Percentiles rank a stretch among this genome's conserved stretches.
These are phyloP conservation scores for Ahaetulla prasina DNA, from an alignment of 2,113 vertebrate genomes.

Conservation along the genomic window DNA sequence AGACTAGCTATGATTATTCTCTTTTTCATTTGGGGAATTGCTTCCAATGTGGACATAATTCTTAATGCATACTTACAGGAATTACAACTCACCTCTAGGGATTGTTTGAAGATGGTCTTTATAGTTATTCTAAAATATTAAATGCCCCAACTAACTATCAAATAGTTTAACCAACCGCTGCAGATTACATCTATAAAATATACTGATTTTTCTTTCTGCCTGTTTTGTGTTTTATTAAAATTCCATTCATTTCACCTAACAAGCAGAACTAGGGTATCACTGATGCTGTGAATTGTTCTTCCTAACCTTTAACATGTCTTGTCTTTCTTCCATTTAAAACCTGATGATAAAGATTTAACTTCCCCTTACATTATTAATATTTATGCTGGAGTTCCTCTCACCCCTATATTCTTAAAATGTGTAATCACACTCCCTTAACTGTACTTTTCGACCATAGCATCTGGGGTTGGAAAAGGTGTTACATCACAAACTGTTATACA, in stretches of 20 bases:
- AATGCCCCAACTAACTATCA: background rate
- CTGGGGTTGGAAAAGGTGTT: background rate
- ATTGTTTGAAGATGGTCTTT: background rate
- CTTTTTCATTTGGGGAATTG: background rate
- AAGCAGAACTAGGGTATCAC: background rate
- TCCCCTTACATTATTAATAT: background rate
- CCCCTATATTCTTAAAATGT: background rate
- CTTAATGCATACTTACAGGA: background rate
- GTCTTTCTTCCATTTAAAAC: background rate
- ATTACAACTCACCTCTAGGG: background rate
- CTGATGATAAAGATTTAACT: background rate
- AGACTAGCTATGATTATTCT: background rate
- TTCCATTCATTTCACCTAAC: background rate
- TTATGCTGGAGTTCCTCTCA: background rate
- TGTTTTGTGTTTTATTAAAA: background rate
- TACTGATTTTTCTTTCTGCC: background rate
- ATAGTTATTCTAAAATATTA: background rate
- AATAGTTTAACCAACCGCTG: background rate
- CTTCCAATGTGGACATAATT: constrained; percentile 13
- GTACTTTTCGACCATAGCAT: background rate
- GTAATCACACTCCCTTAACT: background rate
- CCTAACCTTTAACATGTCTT: background rate
- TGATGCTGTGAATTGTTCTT: background rate
- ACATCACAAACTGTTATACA: background rate
- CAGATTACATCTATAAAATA: background rate